Evolutionary conservation across 2,113 vertebrate genomes (phyloP).

Genomic region (Grammomys dolichurus): DNA sequence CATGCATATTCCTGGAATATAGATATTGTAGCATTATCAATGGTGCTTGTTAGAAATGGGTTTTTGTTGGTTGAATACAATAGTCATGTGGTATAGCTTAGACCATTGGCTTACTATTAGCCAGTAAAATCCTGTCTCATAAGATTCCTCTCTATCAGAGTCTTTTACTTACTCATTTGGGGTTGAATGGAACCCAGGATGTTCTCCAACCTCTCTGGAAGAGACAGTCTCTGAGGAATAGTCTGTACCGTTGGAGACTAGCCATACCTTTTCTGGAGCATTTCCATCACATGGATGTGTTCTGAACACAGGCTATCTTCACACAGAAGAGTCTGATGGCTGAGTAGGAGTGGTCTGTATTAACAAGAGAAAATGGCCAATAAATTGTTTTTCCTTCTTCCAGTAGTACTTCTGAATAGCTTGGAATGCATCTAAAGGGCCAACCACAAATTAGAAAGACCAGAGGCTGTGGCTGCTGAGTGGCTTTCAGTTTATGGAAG

Average conservation of each 20-base stretch:
- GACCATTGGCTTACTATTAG: neutral
- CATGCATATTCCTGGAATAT: neutral
- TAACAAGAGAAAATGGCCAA: slow-evolving; percentile 18
- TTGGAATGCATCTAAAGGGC: neutral
- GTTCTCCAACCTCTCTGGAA: slow-evolving; percentile 29
- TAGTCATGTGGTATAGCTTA: neutral
- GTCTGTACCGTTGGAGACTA: neutral
- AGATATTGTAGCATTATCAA: neutral
- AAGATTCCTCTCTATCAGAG: slow-evolving; percentile 23
- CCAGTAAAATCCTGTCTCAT: slow-evolving; percentile 49
- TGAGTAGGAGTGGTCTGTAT: neutral
- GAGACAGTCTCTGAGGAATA: neutral
- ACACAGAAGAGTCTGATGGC: neutral
- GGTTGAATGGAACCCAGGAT: neutral
- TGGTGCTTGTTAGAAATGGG: slow-evolving; percentile 40
- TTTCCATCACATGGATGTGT: neutral
- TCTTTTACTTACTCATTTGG: slow-evolving; percentile 16
- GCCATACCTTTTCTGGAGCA: neutral
- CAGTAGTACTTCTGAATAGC: neutral
- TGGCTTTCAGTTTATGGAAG: slow-evolving; percentile 15
- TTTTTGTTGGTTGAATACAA: neutral
- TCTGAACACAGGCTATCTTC: neutral
- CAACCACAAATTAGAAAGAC: neutral
- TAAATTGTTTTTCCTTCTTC: neutral
- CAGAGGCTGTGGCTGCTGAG: neutral